phyloP scores from a whole-genome alignment of 2,888 invertebrate genomes.

The Argyresthia goedartella region DNA sequence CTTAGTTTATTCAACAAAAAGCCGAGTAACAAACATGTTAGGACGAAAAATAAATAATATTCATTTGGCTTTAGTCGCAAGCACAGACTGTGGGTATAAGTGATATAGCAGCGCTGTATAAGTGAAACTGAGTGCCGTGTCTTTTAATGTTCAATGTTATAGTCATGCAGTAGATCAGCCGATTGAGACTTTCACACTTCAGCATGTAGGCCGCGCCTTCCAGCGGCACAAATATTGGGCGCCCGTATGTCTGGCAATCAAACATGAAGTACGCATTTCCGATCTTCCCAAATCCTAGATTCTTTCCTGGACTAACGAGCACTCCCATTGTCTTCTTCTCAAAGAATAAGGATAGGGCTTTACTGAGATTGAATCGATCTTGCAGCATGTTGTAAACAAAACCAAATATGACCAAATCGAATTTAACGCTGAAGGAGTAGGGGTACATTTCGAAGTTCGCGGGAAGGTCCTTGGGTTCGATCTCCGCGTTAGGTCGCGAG shows the following conservation, averaged over 20 bases:
- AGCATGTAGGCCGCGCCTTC: constrained; percentile 72
- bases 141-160: constrained; percentile 70
- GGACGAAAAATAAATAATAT: too few species aligned
- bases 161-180: constrained; percentile 74
- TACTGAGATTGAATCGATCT: constrained; percentile 74
- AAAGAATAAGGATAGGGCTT: constrained; percentile 73
- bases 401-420: constrained; percentile 71
- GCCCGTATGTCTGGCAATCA: constrained; percentile 74
- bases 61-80: background rate
- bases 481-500: constrained; percentile 62
- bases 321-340: constrained; percentile 64
- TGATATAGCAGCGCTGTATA: background rate
- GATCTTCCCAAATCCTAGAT: constrained; percentile 63
- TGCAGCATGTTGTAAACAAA: constrained; percentile 70
- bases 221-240: constrained; percentile 71
- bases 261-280: constrained; percentile 75
- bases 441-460: constrained; percentile 68
- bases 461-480: constrained; percentile 69
- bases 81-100: too few species aligned
- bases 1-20: too few species aligned
- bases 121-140: constrained; percentile 60
- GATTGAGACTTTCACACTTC: constrained; percentile 70
- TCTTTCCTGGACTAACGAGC: constrained; percentile 62
- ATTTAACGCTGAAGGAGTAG: constrained; percentile 67
- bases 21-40: too few species aligned